Percentiles rank a stretch among this genome's conserved stretches.
These are phyloP conservation scores for Rhodeus uyekii DNA, from an alignment of 2,797 vertebrate genomes.

Conservation along the genomic window DNA sequence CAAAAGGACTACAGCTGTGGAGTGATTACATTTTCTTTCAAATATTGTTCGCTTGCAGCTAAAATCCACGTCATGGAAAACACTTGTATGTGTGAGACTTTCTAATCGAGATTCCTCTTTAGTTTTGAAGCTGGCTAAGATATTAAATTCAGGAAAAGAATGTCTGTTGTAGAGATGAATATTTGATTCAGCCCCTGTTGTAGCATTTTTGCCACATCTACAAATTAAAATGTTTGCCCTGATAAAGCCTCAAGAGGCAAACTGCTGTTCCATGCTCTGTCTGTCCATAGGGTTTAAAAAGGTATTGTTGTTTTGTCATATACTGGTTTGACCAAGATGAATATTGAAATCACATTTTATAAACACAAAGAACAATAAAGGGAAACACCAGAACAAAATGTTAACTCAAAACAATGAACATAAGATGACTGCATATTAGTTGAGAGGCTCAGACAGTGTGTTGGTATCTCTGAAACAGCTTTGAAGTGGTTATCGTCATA, in stretches of 20 bases:
- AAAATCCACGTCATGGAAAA: conserved; percentile 3
- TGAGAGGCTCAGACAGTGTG: no score
- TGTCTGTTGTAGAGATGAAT: not conserved
- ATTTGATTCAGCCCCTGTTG: not conserved
- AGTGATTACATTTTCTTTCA: conserved; percentile 31
- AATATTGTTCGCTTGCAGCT: conserved; percentile 19
- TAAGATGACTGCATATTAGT: no score
- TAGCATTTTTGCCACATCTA: not conserved
- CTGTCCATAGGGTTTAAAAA: not conserved
- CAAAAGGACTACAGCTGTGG: conserved; percentile 29
- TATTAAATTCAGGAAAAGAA: not conserved
- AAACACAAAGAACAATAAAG: no score
- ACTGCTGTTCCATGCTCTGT: not conserved
- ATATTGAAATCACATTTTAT: not conserved
- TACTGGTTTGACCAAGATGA: not conserved
- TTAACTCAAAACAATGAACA: no score
- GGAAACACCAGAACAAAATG: no score
- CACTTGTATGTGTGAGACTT: not conserved
- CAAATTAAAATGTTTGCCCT: not conserved
- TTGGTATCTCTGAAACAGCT: no score
- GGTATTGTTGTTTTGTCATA: not conserved
- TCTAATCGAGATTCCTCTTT: not conserved
- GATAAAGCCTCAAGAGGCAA: not conserved
- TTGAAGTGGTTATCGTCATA: no score
- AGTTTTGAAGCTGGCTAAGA: not conserved